These are phyloP conservation scores for Phenganax marumi DNA, from an alignment of 92 coral and sea anemone species.

Conservation along the genomic window DNA sequence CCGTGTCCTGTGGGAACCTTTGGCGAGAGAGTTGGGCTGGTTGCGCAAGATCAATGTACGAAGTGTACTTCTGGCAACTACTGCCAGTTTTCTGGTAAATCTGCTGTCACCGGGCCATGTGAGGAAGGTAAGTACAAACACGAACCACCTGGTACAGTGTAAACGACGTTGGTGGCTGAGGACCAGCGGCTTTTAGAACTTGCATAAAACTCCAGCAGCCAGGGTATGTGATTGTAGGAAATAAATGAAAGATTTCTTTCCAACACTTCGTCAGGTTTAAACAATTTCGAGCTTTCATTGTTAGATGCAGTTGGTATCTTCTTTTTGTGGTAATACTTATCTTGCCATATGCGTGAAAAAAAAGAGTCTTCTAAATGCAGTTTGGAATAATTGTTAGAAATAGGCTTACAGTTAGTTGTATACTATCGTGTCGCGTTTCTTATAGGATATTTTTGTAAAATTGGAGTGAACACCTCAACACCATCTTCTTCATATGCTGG, in stretches of 20 bases:
- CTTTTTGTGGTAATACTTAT: no score
- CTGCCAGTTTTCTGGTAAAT: conserved; percentile 78
- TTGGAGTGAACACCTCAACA: conserved; percentile 81
- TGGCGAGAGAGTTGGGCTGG: conserved; percentile 77
- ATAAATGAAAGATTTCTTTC: background rate
- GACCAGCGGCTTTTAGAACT: no score
- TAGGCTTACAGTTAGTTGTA: background rate
- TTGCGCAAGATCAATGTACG: conserved; percentile 67
- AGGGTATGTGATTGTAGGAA: background rate
- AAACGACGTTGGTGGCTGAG: no score
- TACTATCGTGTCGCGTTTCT: background rate
- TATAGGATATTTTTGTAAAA: conserved; percentile 82
- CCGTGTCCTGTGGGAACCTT: conserved; percentile 96
- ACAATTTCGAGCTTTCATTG: no score
- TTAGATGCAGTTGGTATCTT: no score
- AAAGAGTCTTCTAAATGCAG: no score
- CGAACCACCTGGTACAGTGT: no score
- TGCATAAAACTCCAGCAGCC: background rate
- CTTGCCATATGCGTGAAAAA: no score
- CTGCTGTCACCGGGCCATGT: conserved; percentile 76
- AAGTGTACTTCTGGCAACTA: conserved; percentile 81
- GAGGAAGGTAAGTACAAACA: conserved; percentile 64
- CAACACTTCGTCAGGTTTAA: no score
- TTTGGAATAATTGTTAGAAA: no score
- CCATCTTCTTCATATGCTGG: conserved; percentile 71